phyloP scores from a whole-genome alignment of 1,140 invertebrate species.

The Acromyrmex heyeri region DNA sequence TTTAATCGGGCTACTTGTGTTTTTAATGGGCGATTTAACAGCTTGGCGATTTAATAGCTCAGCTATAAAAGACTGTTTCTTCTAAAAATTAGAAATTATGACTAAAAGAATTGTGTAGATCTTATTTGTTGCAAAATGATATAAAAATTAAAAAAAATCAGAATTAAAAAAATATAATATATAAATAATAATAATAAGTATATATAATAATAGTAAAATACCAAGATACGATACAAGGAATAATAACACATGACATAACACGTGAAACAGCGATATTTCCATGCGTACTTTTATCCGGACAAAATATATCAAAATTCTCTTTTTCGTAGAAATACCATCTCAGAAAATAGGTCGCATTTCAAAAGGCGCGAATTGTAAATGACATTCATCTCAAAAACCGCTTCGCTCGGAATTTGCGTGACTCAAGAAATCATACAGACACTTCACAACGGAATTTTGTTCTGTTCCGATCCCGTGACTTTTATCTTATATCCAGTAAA shows the following conservation, averaged over 20 bases:
- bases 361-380: conserved; percentile 49
- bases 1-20: conserved; percentile 11
- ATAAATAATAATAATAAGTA: too few relatives aligned
- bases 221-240: neutral
- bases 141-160: neutral
- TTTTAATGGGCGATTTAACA: conserved; percentile 28
- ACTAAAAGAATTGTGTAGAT: neutral
- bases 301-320: neutral
- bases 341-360: conserved; percentile 29
- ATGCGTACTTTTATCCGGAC: neutral
- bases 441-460: conserved; percentile 25
- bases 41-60: neutral
- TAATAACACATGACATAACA: neutral
- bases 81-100: neutral
- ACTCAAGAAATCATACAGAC: conserved; percentile 18
- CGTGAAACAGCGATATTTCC: neutral
- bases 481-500: conserved; percentile 19
- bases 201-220: neutral
- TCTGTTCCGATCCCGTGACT: conserved; percentile 18
- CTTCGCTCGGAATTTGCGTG: conserved; percentile 11
- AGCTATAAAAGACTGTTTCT: neutral
- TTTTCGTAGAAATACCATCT: neutral
- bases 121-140: neutral
- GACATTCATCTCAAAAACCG: conserved; percentile 34
- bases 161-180: neutral